A percentile compares a stretch with the other conserved stretches of the same genome.
Conservation (phyloP, 2,113 vertebrate species). For the Pao palembangensis region DNA sequence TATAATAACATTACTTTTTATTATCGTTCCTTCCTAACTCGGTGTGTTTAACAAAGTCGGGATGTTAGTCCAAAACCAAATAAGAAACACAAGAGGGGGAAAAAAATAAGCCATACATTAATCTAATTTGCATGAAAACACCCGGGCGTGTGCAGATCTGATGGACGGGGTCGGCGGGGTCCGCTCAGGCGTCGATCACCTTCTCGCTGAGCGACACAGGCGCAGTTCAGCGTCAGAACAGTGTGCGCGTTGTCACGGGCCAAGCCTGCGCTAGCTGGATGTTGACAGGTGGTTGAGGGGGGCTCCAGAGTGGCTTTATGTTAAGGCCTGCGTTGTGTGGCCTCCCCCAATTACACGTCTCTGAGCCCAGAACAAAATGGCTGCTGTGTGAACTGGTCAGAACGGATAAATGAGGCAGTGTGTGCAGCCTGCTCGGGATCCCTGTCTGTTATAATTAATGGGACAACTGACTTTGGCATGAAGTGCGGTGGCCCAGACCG, state of each 20-base stretch:
- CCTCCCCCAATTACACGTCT: constrained; percentile 56
- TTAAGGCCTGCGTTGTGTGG: constrained; percentile 64
- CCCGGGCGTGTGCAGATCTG: too few relatives aligned
- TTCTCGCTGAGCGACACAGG: neutral
- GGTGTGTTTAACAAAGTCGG: too few relatives aligned
- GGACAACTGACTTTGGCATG: constrained; percentile 51
- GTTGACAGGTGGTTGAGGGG: constrained; percentile 56
- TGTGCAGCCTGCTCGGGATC: constrained; percentile 25
- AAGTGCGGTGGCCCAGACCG: constrained; percentile 48
- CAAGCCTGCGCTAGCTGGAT: neutral
- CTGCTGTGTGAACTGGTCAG: constrained; percentile 55
- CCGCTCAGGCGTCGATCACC: neutral
- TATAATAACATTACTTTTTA: too few relatives aligned
- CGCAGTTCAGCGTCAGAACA: constrained; percentile 41
- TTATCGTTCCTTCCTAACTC: too few relatives aligned
- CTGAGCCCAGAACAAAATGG: constrained; percentile 55
- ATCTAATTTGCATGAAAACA: too few relatives aligned
- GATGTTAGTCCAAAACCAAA: too few relatives aligned
- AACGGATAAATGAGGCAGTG: constrained; percentile 64
- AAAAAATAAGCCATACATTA: too few relatives aligned
- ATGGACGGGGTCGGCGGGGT: too few relatives aligned
- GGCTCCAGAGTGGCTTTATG: constrained; percentile 62
- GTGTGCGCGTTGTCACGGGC: constrained; percentile 47
- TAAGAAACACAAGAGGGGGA: too few relatives aligned
- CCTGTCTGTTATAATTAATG: constrained; percentile 66